A percentile compares a stretch with the other conserved stretches of the same genome.
phyloP scores from a whole-genome alignment of 1,140 invertebrate genomes.

The Atopsyche davidsoni region DNA sequence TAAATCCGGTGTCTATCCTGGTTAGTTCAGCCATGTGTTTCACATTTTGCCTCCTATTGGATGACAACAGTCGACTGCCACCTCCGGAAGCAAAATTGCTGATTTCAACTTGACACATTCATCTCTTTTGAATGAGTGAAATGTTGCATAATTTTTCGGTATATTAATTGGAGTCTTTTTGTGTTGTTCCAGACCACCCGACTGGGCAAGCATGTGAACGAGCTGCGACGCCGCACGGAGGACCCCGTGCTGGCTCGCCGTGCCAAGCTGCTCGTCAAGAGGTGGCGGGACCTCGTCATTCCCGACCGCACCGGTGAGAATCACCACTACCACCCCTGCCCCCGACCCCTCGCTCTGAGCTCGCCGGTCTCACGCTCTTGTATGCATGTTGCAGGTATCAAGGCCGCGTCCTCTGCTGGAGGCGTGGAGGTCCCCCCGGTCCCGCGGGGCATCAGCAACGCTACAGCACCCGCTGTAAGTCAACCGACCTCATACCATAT shows the following conservation, averaged over 20 bases:
- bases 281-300: slow-evolving; percentile 80
- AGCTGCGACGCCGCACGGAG: slow-evolving; percentile 76
- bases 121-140: no score
- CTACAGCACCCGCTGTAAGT: slow-evolving; percentile 23
- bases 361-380: not conserved
- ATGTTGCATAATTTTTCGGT: no score
- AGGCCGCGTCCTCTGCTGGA: slow-evolving; percentile 11
- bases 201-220: slow-evolving; percentile 91
- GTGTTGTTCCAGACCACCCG: slow-evolving; percentile 58
- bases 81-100: no score
- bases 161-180: slow-evolving; percentile 2
- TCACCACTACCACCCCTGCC: slow-evolving; percentile 31
- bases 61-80: no score
- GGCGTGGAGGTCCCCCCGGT: slow-evolving; percentile 17
- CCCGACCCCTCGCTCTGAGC: not conserved
- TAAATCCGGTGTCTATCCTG: no score
- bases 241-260: slow-evolving; percentile 76
- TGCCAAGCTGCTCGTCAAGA: slow-evolving; percentile 83
- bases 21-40: no score
- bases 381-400: slow-evolving; percentile 14
- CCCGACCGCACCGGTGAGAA: slow-evolving; percentile 45
- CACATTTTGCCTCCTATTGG: no score
- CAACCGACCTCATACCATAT: not conserved
- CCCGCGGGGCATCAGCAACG: slow-evolving; percentile 20
- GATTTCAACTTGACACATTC: no score